Evolutionary conservation across 2,888 invertebrate genomes (phyloP), one percentile per base, ranked within the genome.

Genomic region (Biston stratarius): DNA sequence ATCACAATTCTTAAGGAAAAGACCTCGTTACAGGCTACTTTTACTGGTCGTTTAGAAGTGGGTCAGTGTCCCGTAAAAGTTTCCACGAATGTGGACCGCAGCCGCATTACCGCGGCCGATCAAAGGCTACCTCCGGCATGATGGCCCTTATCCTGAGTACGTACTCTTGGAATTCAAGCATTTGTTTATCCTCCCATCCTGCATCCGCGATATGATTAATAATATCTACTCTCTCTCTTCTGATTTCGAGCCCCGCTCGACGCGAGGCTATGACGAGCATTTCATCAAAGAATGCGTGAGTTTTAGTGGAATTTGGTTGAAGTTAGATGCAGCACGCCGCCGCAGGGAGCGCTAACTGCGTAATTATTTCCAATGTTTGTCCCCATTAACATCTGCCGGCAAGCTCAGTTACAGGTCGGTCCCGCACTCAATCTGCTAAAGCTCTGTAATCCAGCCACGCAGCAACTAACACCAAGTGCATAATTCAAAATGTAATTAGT

Each of bases 11-110:
- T 84, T 85, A 77, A 83, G 83, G 83, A 80, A 76, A 82, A 81
- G 73, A 73, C 75, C 82, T 78, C 73, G 82, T 85, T 83, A 84
- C 74, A 76, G 78, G 84, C 82, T 83, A 84, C 83, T 87, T 87
- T 83, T 83, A 81, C 78, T 75, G 77, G 72, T 79, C 74, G 85
- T 87, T 90, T 79, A 89, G 90, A 91, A 87, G 90, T 88, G 84
- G 87, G 85, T 87, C 88, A 90, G 87, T 86, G 91, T 92, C 89
- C 91, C 92, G 92, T 91, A 82, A 92, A 92, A 89, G 88, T 90
- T 92, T 90, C 87, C 87, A 83, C 85, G 83, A 86, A 80, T 86
- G 84, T 87, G 90, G 88, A 86, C 87, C 83, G 82, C 74, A 78
- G 80, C 77, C 78, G 83, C 83, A 86, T 87, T 83, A 85, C 83